A percentile compares a stretch with the other conserved stretches of the same genome.
These are phyloP conservation scores for Hypercompe scribonia DNA, from an alignment of 2,888 invertebrate genomes.

Conservation along the genomic window DNA sequence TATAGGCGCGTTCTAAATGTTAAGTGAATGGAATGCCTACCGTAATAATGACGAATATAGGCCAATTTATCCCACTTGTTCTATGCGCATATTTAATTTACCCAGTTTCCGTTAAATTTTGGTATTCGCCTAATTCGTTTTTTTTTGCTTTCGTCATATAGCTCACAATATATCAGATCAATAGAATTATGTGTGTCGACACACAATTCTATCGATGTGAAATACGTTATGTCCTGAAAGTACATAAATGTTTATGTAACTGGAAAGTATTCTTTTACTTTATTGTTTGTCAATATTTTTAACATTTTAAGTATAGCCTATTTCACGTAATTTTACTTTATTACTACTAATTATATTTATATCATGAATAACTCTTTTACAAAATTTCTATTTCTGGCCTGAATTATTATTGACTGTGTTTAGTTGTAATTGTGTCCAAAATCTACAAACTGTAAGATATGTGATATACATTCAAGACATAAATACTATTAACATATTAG, in stretches of 20 bases:
- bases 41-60: slow-evolving; percentile 43
- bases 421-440: background rate
- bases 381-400: background rate
- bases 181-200: background rate
- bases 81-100: slow-evolving; percentile 46
- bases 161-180: background rate
- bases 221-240: too few species aligned
- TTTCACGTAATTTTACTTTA: background rate
- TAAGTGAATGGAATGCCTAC: slow-evolving; percentile 51
- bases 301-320: background rate
- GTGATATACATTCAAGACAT: too few species aligned
- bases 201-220: background rate
- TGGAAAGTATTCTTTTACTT: background rate
- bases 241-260: background rate
- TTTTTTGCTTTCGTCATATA: background rate
- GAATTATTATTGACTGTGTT: background rate
- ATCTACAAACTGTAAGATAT: background rate
- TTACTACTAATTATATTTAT: too few species aligned
- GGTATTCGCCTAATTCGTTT: background rate
- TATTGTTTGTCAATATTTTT: background rate
- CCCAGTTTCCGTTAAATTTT: slow-evolving; percentile 27
- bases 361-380: background rate
- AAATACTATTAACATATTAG: background rate
- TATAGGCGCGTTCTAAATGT: slow-evolving; percentile 49
- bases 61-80: slow-evolving; percentile 45